Percentiles rank a stretch among this genome's conserved stretches.
Conservation (phyloP, 2,888 invertebrate species). For the Crioceris asparagi region DNA sequence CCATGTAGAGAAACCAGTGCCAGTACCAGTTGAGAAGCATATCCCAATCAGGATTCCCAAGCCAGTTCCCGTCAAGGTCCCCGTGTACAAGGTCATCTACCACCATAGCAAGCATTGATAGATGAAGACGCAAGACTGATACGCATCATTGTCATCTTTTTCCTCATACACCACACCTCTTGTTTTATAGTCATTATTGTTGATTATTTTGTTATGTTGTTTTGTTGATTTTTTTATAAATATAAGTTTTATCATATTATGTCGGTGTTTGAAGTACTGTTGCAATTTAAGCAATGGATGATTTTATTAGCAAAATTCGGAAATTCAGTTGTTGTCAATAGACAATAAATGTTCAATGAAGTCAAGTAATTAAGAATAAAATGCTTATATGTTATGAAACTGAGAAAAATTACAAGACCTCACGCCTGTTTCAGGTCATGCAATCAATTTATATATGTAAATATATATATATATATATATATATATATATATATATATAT, state of each 20-base stretch:
- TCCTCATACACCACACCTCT: slow-evolving; percentile 10
- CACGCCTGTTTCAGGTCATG: no score
- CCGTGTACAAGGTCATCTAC: slow-evolving; percentile 60
- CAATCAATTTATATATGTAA: no score
- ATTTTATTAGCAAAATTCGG: no score
- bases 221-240: slow-evolving; percentile 13
- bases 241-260: slow-evolving; percentile 7
- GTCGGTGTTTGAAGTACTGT: no score
- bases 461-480: no score
- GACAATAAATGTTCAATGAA: no score
- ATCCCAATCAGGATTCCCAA: slow-evolving; percentile 57
- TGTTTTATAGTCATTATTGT: slow-evolving; percentile 11
- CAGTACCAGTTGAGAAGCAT: slow-evolving; percentile 58
- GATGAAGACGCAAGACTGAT: slow-evolving; percentile 27
- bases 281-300: no score
- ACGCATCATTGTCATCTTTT: slow-evolving; percentile 9
- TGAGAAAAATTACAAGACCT: no score
- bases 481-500: no score
- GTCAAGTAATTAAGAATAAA: no score
- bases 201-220: slow-evolving; percentile 13
- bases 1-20: slow-evolving; percentile 56
- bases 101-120: slow-evolving; percentile 50
- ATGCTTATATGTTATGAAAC: no score
- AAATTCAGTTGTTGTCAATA: no score
- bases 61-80: slow-evolving; percentile 59